These are phyloP conservation scores for Sycophila texana DNA, from an alignment of 2,888 invertebrate species.

Conservation along the genomic window DNA sequence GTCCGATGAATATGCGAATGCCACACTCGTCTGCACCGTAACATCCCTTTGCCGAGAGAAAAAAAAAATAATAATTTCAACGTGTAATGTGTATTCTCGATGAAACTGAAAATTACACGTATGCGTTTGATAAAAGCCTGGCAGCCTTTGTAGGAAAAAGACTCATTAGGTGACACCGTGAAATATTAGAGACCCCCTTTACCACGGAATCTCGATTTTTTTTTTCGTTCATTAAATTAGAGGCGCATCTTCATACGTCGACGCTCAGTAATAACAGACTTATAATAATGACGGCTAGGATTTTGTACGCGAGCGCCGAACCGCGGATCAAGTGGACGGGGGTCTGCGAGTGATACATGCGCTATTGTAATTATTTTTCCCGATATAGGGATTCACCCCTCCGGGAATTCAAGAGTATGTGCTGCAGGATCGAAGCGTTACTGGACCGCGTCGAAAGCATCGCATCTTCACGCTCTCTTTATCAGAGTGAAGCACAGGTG, in stretches of 20 bases:
- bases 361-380: slow-evolving; percentile 71
- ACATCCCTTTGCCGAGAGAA: no score
- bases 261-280: no score
- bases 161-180: no score
- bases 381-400: slow-evolving; percentile 59
- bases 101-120: no score
- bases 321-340: slow-evolving; percentile 70
- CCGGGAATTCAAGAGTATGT: neutral
- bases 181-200: no score
- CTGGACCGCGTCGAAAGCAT: slow-evolving; percentile 54
- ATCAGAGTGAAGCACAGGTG: neutral
- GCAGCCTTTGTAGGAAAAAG: no score
- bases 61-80: no score
- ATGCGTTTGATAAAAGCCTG: no score
- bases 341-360: slow-evolving; percentile 52
- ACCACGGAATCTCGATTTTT: neutral
- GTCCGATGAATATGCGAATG: no score
- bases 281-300: slow-evolving; percentile 70
- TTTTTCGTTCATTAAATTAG: slow-evolving; percentile 9
- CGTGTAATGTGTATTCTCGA: no score
- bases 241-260: neutral
- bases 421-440: slow-evolving; percentile 51
- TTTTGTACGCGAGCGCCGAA: slow-evolving; percentile 71
- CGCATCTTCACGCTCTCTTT: no score
- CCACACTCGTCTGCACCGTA: no score